These are phyloP conservation scores for Geranospiza caerulescens DNA, from an alignment of 2,797 vertebrate species.

Conservation along the genomic window DNA sequence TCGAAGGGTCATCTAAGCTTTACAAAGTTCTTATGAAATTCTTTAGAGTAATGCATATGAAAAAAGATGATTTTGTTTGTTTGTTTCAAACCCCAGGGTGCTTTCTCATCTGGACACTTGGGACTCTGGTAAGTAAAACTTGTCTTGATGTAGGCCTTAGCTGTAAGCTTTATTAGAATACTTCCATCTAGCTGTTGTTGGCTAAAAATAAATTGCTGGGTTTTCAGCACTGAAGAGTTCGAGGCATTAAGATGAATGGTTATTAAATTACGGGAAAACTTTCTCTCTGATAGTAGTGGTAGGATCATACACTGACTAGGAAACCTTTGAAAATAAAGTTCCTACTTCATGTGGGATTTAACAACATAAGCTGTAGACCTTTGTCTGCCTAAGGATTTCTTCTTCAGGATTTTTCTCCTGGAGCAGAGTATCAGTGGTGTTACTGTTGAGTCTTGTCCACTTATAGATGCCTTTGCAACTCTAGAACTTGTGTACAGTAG, in stretches of 20 bases:
- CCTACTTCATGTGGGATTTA: neutral
- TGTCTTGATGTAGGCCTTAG: neutral
- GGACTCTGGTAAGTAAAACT: constrained; percentile 81
- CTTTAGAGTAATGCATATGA: neutral
- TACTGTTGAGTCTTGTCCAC: neutral
- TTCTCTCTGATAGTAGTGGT: neutral
- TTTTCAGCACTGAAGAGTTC: neutral
- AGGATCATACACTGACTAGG: neutral
- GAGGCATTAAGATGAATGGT: neutral
- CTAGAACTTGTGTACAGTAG: neutral
- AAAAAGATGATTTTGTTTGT: neutral
- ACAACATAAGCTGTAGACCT: neutral
- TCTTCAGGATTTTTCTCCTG: neutral
- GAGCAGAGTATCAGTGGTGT: neutral
- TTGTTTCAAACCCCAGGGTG: constrained; percentile 80
- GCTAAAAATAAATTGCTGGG: neutral
- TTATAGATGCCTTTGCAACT: neutral
- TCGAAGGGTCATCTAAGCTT: neutral
- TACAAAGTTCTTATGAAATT: neutral
- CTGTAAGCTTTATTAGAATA: neutral
- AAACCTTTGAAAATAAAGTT: neutral
- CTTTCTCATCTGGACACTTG: constrained; percentile 86
- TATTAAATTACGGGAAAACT: neutral
- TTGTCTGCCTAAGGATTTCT: neutral
- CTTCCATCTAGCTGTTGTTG: neutral